Base-by-base conservation (phyloP, 2,888 invertebrate species). In the Drosophila neutralis region DNA sequence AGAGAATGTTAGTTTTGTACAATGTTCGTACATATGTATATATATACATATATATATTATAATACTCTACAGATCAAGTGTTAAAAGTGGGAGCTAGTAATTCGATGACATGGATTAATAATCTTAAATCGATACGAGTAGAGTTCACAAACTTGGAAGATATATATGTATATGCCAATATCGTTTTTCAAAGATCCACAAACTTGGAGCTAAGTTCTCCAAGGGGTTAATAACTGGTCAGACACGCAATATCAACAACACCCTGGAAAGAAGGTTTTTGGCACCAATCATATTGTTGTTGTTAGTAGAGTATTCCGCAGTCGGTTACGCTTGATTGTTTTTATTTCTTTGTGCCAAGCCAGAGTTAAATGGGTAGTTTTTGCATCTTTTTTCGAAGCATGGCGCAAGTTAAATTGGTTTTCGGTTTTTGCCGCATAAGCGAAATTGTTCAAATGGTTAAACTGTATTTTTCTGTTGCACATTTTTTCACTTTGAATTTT, bases 381-480 rank as follows among this genome's bases (percentile, higher is more conserved):
- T 36, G 13, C 24, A 45, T 18, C 33, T 49, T n/a, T 33, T 29
- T 66, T 59, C 13, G 8, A 13, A 31, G 33, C 13, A 54, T 33
- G 11, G 54, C 24, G 29, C 24, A 73, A 80, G 64, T 76, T 58
- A 71, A 76, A 88, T 82, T 69, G 69, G 60, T 69, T 74, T 71
- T 60, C 52, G 40, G 63, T 64, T 75, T 69, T 29, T 54, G 57
- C 51, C 59, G 62, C 73, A 71, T 69, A 71, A 87, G 72, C 48
- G 48, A 51, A 61, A 35, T 51, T 56, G 54, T 59, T 51, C 27
- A 75, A 68, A 53, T 38, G 24, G 51, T 33, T 76, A 60, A 57
- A 42, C 40, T 53, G 15, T 36, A 36, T 29, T 63, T 40, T 42
- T 21, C 53, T 21, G 33, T 49, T 51, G 29, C n/a, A 27, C 2